These are phyloP conservation scores for Barbus barbus DNA, from an alignment of 2,113 vertebrate genomes.

Conservation along the genomic window DNA sequence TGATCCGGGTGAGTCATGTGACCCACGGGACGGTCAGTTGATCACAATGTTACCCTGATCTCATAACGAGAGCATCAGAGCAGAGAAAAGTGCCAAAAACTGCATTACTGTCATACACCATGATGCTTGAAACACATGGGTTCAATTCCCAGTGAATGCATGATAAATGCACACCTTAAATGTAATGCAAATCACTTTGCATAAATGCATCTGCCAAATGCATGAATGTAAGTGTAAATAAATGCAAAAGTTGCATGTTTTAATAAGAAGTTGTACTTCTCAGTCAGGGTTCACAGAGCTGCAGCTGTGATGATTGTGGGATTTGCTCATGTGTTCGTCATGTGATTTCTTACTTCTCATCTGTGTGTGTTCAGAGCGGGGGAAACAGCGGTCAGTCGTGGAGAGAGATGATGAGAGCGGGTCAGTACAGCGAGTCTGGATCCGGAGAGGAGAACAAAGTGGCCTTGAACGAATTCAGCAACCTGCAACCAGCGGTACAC, in stretches of 20 bases:
- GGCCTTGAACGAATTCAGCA: slow-evolving; percentile 77
- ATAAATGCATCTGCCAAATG: neutral
- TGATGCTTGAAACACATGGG: neutral
- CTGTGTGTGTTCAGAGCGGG: slow-evolving; percentile 54
- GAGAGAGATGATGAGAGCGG: slow-evolving; percentile 56
- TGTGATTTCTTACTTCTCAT: neutral
- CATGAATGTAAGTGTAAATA: neutral
- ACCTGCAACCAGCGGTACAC: slow-evolving; percentile 77
- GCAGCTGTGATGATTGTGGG: neutral
- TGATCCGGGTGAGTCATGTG: slow-evolving; percentile 77
- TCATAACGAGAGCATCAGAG: neutral
- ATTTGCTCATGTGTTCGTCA: neutral
- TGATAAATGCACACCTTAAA: neutral
- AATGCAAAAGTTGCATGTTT: neutral
- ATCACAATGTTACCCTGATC: neutral
- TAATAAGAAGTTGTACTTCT: neutral
- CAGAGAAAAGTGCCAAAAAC: too few relatives aligned
- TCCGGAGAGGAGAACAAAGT: slow-evolving; percentile 76
- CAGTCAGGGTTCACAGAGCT: neutral
- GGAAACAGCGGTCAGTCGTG: slow-evolving; percentile 56
- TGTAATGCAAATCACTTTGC: neutral
- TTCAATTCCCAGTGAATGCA: neutral
- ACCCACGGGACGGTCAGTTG: neutral
- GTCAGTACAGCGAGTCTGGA: slow-evolving; percentile 70
- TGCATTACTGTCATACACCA: neutral